phyloP scores from a whole-genome alignment of 2,797 vertebrate genomes.

The Arnoldichthys spilopterus region DNA sequence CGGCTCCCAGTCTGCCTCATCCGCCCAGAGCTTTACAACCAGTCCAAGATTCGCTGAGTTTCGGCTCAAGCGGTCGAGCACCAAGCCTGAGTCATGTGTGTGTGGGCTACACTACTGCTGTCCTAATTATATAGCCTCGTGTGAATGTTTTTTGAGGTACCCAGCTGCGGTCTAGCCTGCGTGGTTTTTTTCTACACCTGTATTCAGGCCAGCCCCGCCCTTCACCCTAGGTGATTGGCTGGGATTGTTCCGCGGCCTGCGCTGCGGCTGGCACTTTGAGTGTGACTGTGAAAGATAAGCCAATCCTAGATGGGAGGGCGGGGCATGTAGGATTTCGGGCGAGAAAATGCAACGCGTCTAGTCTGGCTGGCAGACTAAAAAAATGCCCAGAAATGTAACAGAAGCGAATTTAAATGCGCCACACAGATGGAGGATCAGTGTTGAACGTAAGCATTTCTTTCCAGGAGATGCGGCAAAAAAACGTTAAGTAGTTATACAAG shows the following conservation, averaged over 20 bases:
- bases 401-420: too few species aligned
- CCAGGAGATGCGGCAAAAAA: too few species aligned
- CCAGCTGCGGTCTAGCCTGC: background rate
- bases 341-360: background rate
- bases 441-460: too few species aligned
- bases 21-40: background rate
- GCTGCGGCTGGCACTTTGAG: background rate
- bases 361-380: background rate
- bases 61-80: background rate
- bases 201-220: background rate
- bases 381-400: too few species aligned
- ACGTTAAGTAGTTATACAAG: too few species aligned
- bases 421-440: too few species aligned
- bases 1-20: background rate
- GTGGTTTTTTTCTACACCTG: background rate
- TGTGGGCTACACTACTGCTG: background rate
- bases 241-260: background rate
- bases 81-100: background rate
- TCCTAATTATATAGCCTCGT: background rate
- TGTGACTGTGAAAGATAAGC: background rate
- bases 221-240: background rate
- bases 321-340: background rate
- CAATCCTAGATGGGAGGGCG: background rate
- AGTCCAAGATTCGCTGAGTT: background rate
- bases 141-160: background rate